A percentile compares a stretch with the other conserved stretches of the same genome.
These are phyloP conservation scores for Aplocera efformata DNA, from an alignment of 2,888 invertebrate genomes.

Conservation along the genomic window DNA sequence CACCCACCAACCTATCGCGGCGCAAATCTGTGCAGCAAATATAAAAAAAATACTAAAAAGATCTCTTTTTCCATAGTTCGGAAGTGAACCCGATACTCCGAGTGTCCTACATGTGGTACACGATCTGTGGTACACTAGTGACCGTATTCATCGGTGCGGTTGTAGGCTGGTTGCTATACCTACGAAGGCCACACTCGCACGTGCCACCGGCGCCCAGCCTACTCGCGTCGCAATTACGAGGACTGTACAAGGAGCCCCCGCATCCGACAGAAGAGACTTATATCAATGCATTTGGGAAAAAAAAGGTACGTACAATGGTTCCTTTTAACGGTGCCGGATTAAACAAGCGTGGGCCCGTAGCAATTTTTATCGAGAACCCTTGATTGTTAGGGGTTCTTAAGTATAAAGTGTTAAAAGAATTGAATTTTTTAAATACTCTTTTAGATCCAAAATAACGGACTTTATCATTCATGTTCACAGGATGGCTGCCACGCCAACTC, in stretches of 20 bases:
- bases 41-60: too few species aligned
- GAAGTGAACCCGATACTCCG: slow-evolving; percentile 84
- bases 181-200: slow-evolving; percentile 48
- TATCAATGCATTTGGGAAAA: slow-evolving; percentile 63
- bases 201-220: slow-evolving; percentile 70
- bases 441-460: too few species aligned
- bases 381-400: too few species aligned
- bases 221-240: slow-evolving; percentile 86
- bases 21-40: too few species aligned
- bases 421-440: too few species aligned
- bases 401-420: too few species aligned
- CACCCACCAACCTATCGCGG: slow-evolving; percentile 82
- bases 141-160: slow-evolving; percentile 55
- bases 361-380: too few species aligned
- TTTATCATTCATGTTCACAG: slow-evolving; percentile 45
- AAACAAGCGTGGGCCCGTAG: not conserved
- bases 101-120: slow-evolving; percentile 90
- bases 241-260: slow-evolving; percentile 73
- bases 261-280: slow-evolving; percentile 65
- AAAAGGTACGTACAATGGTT: slow-evolving; percentile 44
- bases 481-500: slow-evolving; percentile 45
- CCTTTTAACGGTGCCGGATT: not conserved
- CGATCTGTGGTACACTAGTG: slow-evolving; percentile 67
- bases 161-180: slow-evolving; percentile 49
- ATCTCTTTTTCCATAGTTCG: slow-evolving; percentile 44